Evolutionary conservation across 2,888 invertebrate genomes (phyloP).

Genomic region (Choristoneura rosaceana): DNA sequence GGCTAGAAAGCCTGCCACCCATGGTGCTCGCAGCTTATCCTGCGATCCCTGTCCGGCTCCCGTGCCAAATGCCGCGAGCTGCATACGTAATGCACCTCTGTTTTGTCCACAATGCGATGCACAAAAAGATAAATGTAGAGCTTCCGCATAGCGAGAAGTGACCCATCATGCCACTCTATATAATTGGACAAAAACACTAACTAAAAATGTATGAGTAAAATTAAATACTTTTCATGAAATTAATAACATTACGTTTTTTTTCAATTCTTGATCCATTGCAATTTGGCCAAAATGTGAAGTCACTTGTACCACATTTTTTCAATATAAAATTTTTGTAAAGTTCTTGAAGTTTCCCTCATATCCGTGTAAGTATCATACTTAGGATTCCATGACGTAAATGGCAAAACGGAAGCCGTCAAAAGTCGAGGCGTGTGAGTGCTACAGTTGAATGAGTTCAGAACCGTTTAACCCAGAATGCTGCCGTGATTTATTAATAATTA

Average conservation of each 20-base stretch:
- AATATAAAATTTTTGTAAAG: conserved; percentile 21
- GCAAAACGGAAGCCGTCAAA: conserved; percentile 38
- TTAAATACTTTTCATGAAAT: not conserved
- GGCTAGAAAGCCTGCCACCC: conserved; percentile 64
- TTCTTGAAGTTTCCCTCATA: conserved; percentile 22
- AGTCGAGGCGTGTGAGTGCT: conserved; percentile 33
- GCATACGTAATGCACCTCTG: conserved; percentile 70
- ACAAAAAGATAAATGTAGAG: conserved; percentile 66
- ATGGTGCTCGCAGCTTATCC: conserved; percentile 71
- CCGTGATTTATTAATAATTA: conserved; percentile 26
- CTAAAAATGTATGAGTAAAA: not conserved
- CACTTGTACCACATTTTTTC: conserved; percentile 46
- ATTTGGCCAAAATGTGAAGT: conserved; percentile 56
- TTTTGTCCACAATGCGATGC: conserved; percentile 57
- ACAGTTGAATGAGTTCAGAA: conserved; percentile 40
- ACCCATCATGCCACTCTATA: conserved; percentile 31
- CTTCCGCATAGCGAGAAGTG: conserved; percentile 50
- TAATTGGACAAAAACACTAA: conserved; percentile 38
- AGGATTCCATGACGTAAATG: conserved; percentile 32
- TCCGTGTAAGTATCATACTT: conserved; percentile 35
- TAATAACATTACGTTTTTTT: not conserved
- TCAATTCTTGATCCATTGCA: conserved; percentile 21
- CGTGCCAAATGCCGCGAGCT: conserved; percentile 70
- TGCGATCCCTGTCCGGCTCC: conserved; percentile 66
- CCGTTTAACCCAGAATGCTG: conserved; percentile 37